Percentiles rank a stretch among this genome's conserved stretches.
Evolutionary conservation across 2,113 vertebrate genomes (phyloP).

Genomic region (Phaethon lepturus): DNA sequence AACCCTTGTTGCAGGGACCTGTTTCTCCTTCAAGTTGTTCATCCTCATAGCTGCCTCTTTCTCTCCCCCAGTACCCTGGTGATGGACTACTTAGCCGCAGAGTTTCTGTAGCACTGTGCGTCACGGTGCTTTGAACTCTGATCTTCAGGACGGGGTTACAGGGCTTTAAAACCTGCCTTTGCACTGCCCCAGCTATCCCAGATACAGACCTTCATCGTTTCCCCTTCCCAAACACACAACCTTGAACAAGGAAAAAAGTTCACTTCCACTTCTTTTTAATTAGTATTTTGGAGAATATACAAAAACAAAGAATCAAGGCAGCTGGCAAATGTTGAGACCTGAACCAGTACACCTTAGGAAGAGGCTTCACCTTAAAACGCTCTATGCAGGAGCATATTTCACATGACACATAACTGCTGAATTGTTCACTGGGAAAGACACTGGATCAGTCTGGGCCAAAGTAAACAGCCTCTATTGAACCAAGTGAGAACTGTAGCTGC

Average conservation of each 20-base stretch:
- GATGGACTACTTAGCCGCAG: neutral
- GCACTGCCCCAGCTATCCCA: neutral
- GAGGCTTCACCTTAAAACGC: neutral
- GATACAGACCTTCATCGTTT: neutral
- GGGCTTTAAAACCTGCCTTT: neutral
- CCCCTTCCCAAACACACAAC: neutral
- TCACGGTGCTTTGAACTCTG: neutral
- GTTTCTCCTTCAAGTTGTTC: neutral
- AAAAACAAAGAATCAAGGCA: constrained; percentile 8
- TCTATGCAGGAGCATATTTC: neutral
- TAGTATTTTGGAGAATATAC: constrained; percentile 20
- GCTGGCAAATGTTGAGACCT: neutral
- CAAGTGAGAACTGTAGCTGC: neutral
- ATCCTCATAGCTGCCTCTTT: neutral
- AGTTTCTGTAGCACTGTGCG: fast-evolving
- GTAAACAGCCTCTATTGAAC: neutral
- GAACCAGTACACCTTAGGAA: neutral
- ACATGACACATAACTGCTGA: neutral
- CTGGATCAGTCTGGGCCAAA: neutral
- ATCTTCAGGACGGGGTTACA: neutral
- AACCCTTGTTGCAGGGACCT: neutral
- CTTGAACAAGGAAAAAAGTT: neutral
- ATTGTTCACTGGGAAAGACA: neutral
- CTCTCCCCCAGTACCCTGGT: neutral
- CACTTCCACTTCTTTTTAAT: constrained; percentile 49